These are phyloP conservation scores for Mylabris sibirica DNA, from an alignment of 2,888 invertebrate genomes.

Conservation along the genomic window DNA sequence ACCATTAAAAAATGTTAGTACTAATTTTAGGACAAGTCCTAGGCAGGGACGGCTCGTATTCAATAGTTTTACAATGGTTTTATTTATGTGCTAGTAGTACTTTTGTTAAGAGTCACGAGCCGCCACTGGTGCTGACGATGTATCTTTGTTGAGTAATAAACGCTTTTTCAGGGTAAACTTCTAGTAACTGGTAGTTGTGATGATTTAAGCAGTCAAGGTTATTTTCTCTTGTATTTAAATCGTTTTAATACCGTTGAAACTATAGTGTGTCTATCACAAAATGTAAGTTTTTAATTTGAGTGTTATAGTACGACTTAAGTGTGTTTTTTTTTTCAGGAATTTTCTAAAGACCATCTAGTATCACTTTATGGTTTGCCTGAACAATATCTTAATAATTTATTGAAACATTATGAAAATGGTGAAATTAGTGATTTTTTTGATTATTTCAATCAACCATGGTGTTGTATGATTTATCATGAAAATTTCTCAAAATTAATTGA, in stretches of 20 bases:
- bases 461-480: conserved; percentile 70
- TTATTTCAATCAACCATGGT: conserved; percentile 74
- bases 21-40: not conserved
- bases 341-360: conserved; percentile 67
- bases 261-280: conserved; percentile 69
- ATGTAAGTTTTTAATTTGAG: conserved; percentile 53
- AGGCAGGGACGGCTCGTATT: too few relatives aligned
- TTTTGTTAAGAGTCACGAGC: too few relatives aligned
- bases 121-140: too few relatives aligned
- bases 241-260: conserved; percentile 65
- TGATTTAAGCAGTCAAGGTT: conserved; percentile 60
- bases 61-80: too few relatives aligned
- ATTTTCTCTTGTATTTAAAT: conserved; percentile 70
- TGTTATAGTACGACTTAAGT: not conserved
- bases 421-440: conserved; percentile 72
- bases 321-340: conserved; percentile 58
- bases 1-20: conserved; percentile 61
- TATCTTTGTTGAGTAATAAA: too few relatives aligned
- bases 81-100: too few relatives aligned
- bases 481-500: conserved; percentile 18
- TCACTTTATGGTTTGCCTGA: conserved; percentile 79
- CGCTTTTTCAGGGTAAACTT: conserved; percentile 66
- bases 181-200: conserved; percentile 65
- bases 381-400: conserved; percentile 72
- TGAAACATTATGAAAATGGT: conserved; percentile 67